Evolutionary conservation across 2,888 invertebrate species (phyloP).

Genomic region (Scaptomyza reducta): DNA sequence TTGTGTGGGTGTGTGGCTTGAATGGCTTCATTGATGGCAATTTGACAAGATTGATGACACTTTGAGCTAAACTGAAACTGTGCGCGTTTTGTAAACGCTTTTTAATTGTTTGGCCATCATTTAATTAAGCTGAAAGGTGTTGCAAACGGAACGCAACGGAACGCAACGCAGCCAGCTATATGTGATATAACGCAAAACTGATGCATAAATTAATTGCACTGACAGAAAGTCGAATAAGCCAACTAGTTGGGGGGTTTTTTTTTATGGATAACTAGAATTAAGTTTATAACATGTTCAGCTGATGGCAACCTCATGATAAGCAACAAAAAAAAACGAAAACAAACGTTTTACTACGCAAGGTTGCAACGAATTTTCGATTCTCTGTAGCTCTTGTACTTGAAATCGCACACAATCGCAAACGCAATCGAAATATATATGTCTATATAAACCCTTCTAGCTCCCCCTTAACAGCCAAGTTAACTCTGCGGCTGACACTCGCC

Average conservation of each 20-base stretch:
- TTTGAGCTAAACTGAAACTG: conserved; percentile 48
- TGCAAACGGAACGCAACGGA: neutral
- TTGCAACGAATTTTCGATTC: conserved; percentile 31
- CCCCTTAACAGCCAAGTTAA: neutral
- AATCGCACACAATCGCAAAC: conserved; percentile 32
- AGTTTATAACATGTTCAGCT: conserved; percentile 34
- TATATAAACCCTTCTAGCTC: neutral
- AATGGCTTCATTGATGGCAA: conserved; percentile 55
- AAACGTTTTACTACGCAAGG: conserved; percentile 30
- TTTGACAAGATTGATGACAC: conserved; percentile 76
- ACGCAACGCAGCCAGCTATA: conserved; percentile 4
- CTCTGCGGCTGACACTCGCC: conserved; percentile 34
- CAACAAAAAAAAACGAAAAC: neutral
- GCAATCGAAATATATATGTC: conserved; percentile 17
- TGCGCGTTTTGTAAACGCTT: conserved; percentile 66
- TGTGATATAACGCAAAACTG: conserved; percentile 8
- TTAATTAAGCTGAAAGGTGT: conserved; percentile 72
- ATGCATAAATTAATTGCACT: conserved; percentile 58
- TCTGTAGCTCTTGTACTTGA: conserved; percentile 48
- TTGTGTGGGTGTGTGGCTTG: conserved; percentile 21
- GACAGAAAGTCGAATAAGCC: conserved; percentile 28
- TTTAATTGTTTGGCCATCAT: conserved; percentile 70
- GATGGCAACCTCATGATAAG: conserved; percentile 52
- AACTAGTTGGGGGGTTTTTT: neutral
- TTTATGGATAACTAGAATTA: conserved; percentile 35